Base-by-base conservation (phyloP, 2,797 vertebrate species). In the Mormyrus hasselquistii region DNA sequence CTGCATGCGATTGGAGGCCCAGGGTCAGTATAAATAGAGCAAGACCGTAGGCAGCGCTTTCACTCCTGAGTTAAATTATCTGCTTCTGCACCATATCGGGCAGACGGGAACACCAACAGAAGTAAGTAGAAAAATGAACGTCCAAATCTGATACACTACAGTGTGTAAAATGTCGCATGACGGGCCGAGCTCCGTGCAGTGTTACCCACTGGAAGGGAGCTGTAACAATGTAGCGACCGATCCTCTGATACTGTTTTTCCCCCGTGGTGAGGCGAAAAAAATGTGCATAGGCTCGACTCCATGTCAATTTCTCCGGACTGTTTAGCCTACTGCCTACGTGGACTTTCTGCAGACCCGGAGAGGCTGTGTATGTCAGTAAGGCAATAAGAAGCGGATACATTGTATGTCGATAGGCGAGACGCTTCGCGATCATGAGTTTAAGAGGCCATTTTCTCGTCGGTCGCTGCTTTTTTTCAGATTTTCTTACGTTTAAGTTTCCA, bases 71-170 rank as follows among this genome's bases (percentile, higher is more conserved):
- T 96, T 96, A 96, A 94, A 95, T 94, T 94, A 95, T 88, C 93
- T 95, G 95, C 94, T 96, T 94, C 96, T 97, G 96, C 96, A 97
- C 96, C 96, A 91, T 94, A 94, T 92, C 95, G 96, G 96, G 96
- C 96, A 96, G 95, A 96, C 95, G 93, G 96, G 96, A 94, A 95
- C 94, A 95, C 91, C 95, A 92, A 94, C 95, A 96, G 90, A 95
- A 96, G 96, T 97, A 94, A 96, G 96, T 96, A 90, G 8, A 88
- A 44, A 47, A 19, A 9, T 29, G 44, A 19, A 10, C 19, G 7
- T 25, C 82, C 87, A 44, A 2, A 3, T 87, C 2, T 12, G 62
- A 52, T 69, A 10, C 49, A 10, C 12, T 53, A 10, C 16, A 41
- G 55, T 14, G 25, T 19, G 38, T 59, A 9, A 7, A 14, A 47